Base-by-base conservation (phyloP, 92 coral and sea anemone genomes). In the Bergia puertoricense region DNA sequence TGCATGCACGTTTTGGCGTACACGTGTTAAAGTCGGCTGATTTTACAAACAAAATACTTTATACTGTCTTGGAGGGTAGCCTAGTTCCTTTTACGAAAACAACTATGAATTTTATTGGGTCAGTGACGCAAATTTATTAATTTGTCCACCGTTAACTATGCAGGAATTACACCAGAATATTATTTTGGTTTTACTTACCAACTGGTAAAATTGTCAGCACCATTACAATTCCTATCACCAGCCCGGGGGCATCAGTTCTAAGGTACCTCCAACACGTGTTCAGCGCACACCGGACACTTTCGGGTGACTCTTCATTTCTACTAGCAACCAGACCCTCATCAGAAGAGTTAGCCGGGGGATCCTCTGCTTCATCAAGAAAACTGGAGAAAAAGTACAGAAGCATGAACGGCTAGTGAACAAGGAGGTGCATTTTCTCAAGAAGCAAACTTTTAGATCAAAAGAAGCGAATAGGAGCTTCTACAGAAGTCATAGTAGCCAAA, bases 221-320 rank as follows among this genome's bases (percentile, higher is more conserved):
- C 14, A 56, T 46, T 0, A 16, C 45, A 57, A 80, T 14, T 2
- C 69, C 71, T 10, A 80, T 40, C 3, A 39, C 30, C 16, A 59
- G n/a, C 48, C n/a, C 44, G 0, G 72, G 20, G 50, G 72, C 72
- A 3, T 23, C 66, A 56, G 69, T 56, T 5, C 20, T 4, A 7
- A 80, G 85, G 45, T 57, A 80, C 10, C 66, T 80, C 71, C 85
- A 80, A 36, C 71, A 50, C 4, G 69, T 80, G 18, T 10, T 57
- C n/a, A 80, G 22, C 71, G 23, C 36, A 36, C 72, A 36, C 30
- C 44, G 44, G 1, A 66, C 44, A 37, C 80, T 43, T 41, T 1
- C 45, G 13, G 10, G 20, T 5, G 57, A 51, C 30, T 14, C 85
- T 2, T 51, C 42, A 36, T 46, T n/a, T 22, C 41, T 45, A 18